Conservation (phyloP, 2,113 vertebrate species). For the Dendrocopos noguchii region DNA sequence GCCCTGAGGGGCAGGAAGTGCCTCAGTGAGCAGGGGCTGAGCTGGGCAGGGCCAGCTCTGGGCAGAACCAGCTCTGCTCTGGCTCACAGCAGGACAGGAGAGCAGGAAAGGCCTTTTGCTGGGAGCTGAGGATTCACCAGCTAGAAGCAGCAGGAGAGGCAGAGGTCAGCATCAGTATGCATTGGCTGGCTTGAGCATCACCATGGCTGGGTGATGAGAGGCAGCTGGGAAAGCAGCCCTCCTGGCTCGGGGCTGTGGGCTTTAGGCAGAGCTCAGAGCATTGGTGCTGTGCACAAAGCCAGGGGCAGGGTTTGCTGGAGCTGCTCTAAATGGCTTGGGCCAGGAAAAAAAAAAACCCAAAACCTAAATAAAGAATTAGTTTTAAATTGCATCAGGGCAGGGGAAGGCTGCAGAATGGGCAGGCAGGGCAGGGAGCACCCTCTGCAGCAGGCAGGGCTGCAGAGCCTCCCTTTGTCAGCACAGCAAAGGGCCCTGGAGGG, state of each 20-base stretch:
- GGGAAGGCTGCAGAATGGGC: background rate
- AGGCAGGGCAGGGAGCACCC: background rate
- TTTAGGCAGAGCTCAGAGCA: background rate
- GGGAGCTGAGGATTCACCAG: background rate
- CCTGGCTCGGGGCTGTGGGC: background rate
- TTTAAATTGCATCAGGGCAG: background rate
- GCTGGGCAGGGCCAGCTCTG: no score
- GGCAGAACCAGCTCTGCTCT: no score
- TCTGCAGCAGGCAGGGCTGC: background rate
- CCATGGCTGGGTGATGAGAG: background rate
- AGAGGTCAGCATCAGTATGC: background rate
- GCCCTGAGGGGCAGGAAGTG: no score
- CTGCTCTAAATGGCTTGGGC: background rate
- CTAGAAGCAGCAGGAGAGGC: background rate
- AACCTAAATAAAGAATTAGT: background rate
- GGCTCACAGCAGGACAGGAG: no score
- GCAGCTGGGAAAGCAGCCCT: background rate
- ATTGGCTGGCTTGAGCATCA: background rate
- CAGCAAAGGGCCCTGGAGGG: background rate
- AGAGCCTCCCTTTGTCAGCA: constrained; percentile 39
- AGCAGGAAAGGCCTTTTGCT: background rate
- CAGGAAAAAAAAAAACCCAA: background rate
- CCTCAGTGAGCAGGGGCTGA: no score
- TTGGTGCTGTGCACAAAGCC: background rate
- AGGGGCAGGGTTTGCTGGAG: background rate